phyloP scores from a whole-genome alignment of 2,113 vertebrate genomes.

The Oceanites oceanicus region DNA sequence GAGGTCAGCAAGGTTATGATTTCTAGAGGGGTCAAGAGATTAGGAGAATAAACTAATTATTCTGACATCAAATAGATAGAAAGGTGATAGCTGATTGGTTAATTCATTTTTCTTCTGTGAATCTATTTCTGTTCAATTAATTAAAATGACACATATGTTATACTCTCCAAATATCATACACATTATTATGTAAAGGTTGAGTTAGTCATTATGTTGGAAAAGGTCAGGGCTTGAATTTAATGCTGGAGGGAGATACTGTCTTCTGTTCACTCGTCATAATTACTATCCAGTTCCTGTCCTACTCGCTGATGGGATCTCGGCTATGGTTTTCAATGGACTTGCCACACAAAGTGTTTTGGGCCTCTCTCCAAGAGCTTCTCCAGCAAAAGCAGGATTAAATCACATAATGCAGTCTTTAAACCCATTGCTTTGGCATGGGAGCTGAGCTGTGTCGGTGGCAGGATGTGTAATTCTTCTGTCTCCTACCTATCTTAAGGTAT shows the following conservation, averaged over 20 bases:
- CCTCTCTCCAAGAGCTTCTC: background rate
- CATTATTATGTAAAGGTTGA: constrained; percentile 71
- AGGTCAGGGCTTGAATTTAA: constrained; percentile 68
- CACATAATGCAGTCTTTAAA: background rate
- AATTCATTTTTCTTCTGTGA: constrained; percentile 62
- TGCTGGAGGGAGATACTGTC: constrained; percentile 53
- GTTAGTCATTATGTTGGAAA: constrained; percentile 67
- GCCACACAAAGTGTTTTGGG: background rate
- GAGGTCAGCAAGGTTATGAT: constrained; percentile 44
- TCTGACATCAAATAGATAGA: constrained; percentile 51
- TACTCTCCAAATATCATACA: constrained; percentile 70
- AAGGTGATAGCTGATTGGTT: constrained; percentile 46
- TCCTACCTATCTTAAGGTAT: background rate
- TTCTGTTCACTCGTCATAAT: constrained; percentile 34
- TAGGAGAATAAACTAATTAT: constrained; percentile 64
- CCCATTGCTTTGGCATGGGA: background rate
- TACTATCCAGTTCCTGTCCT: background rate
- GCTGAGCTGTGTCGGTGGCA: background rate
- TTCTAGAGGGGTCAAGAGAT: constrained; percentile 53
- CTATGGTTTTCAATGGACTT: background rate
- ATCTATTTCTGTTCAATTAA: constrained; percentile 74
- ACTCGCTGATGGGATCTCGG: background rate
- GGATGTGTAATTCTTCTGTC: background rate
- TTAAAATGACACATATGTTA: constrained; percentile 69
- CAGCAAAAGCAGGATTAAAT: background rate